phyloP scores from a whole-genome alignment of 1,140 invertebrate genomes.

The Drosophila parabipectinata region DNA sequence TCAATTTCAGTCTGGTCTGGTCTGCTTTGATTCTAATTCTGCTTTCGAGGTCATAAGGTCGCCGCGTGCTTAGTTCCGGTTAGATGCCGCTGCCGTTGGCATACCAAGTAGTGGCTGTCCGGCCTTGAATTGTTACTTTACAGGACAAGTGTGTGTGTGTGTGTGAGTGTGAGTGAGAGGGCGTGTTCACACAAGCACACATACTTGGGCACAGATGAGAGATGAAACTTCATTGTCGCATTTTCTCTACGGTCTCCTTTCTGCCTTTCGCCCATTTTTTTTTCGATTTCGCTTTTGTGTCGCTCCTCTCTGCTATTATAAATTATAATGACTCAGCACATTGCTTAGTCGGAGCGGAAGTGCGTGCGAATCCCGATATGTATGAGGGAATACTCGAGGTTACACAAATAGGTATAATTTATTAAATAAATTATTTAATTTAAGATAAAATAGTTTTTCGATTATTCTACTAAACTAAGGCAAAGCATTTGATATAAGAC shows the following conservation, averaged over 20 bases:
- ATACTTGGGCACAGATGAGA: constrained; percentile 4
- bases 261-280: constrained; percentile 21
- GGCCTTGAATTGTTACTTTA: constrained; percentile 72
- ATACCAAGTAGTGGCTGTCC: constrained; percentile 60
- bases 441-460: not conserved
- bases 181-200: constrained; percentile 9
- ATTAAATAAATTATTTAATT: no score
- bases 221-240: constrained; percentile 72
- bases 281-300: constrained; percentile 23
- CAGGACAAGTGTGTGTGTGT: constrained; percentile 11
- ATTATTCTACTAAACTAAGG: no score
- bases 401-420: not conserved
- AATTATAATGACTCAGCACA: constrained; percentile 80
- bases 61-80: constrained; percentile 53
- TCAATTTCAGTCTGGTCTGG: constrained; percentile 4
- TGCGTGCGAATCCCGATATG: constrained; percentile 41
- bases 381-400: constrained; percentile 8
- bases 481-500: no score
- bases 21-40: constrained; percentile 27
- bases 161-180: constrained; percentile 3
- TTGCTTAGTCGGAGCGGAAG: constrained; percentile 51
- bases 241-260: constrained; percentile 52
- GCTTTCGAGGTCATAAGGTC: constrained; percentile 68
- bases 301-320: constrained; percentile 61
- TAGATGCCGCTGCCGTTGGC: constrained; percentile 45